Evolutionary conservation across 1,140 invertebrate genomes (phyloP).

Genomic region (Spodoptera frugiperda): DNA sequence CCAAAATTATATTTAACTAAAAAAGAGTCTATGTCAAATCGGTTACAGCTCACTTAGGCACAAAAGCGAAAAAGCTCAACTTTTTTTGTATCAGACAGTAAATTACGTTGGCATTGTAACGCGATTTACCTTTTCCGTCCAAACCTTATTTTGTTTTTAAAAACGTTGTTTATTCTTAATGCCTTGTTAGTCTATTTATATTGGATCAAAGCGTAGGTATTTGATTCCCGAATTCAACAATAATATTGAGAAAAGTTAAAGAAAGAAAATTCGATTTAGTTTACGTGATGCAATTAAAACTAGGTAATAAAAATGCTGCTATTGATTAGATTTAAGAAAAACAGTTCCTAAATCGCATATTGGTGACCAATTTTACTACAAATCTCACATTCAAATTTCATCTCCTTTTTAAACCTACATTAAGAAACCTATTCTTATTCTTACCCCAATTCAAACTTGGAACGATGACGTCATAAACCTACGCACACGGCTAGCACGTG

Average conservation of each 20-base stretch:
- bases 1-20: conserved; percentile 10
- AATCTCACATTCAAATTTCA: too few relatives aligned
- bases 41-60: conserved; percentile 7
- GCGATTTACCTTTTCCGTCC: conserved; percentile 33
- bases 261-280: too few relatives aligned
- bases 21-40: conserved; percentile 12
- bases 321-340: too few relatives aligned
- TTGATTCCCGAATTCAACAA: too few relatives aligned
- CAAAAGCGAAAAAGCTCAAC: not conserved
- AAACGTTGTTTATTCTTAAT: conserved; percentile 48
- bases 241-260: too few relatives aligned
- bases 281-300: too few relatives aligned
- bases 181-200: conserved; percentile 47
- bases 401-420: too few relatives aligned
- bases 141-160: conserved; percentile 16
- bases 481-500: not conserved
- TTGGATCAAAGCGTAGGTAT: conserved; percentile 31
- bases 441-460: too few relatives aligned
- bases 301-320: too few relatives aligned
- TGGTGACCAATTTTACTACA: too few relatives aligned
- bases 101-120: conserved; percentile 23
- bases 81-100: conserved; percentile 32
- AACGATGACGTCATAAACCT: not conserved
- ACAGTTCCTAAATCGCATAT: too few relatives aligned
- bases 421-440: too few relatives aligned